Evolutionary conservation across 37 sponge, comb jelly and placozoan genomes (phyloP).

Genomic region (Theonella swinhoei): DNA sequence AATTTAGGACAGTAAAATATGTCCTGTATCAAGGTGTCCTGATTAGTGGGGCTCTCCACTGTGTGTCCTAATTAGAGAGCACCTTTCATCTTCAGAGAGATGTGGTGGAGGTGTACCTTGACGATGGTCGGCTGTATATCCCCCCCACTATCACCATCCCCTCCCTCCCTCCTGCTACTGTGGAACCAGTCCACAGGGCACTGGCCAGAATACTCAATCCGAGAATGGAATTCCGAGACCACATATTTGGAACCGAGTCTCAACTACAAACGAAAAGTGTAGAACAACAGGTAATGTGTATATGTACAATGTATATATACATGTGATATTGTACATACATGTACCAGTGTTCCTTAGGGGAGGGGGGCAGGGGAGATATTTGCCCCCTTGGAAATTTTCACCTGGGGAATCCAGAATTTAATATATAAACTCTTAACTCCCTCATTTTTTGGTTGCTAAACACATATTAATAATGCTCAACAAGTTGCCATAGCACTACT

Average conservation of each 20-base stretch:
- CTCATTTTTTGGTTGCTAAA: neutral
- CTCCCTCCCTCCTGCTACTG: slow-evolving; percentile 10
- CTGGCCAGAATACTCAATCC: slow-evolving; percentile 38
- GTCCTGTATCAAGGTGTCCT: too few relatives aligned
- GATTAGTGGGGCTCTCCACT: too few relatives aligned
- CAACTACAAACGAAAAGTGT: too few relatives aligned
- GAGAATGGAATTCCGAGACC: neutral
- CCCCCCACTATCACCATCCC: slow-evolving; percentile 25
- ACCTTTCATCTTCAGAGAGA: neutral
- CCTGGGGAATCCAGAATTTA: neutral
- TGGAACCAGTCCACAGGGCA: slow-evolving; percentile 5
- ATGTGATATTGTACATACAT: too few relatives aligned
- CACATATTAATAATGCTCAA: too few relatives aligned
- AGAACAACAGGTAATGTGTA: too few relatives aligned
- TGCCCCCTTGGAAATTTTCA: neutral
- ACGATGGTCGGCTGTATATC: slow-evolving; percentile 17
- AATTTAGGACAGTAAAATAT: too few relatives aligned
- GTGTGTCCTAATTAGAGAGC: too few relatives aligned
- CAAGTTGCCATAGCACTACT: too few relatives aligned
- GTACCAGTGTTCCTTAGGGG: too few relatives aligned
- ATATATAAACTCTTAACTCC: neutral
- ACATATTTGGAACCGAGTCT: slow-evolving; percentile 7
- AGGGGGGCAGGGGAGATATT: too few relatives aligned
- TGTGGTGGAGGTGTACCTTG: slow-evolving; percentile 47
- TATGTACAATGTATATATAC: too few relatives aligned